Evolutionary conservation across 2,888 invertebrate species (phyloP).

Genomic region (Tinea semifulvella): DNA sequence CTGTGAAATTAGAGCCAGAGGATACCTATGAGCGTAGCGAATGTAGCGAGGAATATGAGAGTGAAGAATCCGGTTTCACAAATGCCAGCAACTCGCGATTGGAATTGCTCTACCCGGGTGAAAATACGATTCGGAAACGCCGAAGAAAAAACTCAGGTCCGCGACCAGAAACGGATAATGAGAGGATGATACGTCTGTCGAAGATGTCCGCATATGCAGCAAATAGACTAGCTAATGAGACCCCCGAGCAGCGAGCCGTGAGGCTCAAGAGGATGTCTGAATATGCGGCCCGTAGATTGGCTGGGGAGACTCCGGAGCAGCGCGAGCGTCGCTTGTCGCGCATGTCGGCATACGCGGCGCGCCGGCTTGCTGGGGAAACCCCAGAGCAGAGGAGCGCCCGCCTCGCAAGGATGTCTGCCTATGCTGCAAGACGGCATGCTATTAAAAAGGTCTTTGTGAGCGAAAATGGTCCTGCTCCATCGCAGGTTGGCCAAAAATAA

Average conservation of each 20-base stretch:
- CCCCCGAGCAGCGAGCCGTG: slow-evolving; percentile 42
- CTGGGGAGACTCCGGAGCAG: slow-evolving; percentile 46
- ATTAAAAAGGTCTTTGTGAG: not conserved
- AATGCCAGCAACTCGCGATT: not conserved
- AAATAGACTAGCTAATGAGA: slow-evolving; percentile 48
- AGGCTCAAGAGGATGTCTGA: slow-evolving; percentile 55
- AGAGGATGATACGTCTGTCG: slow-evolving; percentile 41
- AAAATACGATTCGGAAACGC: slow-evolving; percentile 14
- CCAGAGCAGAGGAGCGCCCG: slow-evolving; percentile 45
- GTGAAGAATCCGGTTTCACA: slow-evolving; percentile 22
- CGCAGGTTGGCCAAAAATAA: too few species aligned
- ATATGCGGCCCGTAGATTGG: slow-evolving; percentile 48
- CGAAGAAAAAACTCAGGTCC: slow-evolving; percentile 28
- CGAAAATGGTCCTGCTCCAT: too few species aligned
- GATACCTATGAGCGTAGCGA: slow-evolving; percentile 18
- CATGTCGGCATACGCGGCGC: slow-evolving; percentile 57
- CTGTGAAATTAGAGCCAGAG: slow-evolving; percentile 25
- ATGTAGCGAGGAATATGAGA: slow-evolving; percentile 32
- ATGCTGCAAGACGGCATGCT: slow-evolving; percentile 44
- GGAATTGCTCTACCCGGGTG: not conserved
- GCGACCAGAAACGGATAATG: slow-evolving; percentile 38
- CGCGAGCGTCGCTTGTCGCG: slow-evolving; percentile 44
- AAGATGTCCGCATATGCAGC: slow-evolving; percentile 60
- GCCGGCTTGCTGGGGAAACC: slow-evolving; percentile 47
- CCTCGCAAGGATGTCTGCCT: slow-evolving; percentile 50